phyloP scores from a whole-genome alignment of 2,888 invertebrate species.

The Scelioninae gen. 1 region DNA sequence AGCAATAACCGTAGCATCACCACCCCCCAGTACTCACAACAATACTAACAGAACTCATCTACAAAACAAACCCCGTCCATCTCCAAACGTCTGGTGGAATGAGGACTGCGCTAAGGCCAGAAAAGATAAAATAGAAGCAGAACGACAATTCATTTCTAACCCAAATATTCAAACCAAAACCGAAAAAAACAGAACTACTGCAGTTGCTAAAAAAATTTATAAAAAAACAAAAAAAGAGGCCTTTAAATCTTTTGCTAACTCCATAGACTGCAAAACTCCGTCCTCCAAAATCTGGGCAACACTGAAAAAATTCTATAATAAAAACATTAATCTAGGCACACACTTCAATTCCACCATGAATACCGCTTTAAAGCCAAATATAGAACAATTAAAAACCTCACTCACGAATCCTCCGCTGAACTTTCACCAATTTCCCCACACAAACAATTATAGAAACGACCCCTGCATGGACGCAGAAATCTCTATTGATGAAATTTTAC shows the following conservation, averaged over 20 bases:
- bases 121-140: conserved; percentile 21
- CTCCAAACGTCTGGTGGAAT: conserved; percentile 27
- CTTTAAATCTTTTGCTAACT: conserved; percentile 12
- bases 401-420: background rate
- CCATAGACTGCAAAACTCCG: background rate
- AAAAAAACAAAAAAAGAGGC: conserved; percentile 9
- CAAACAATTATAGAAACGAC: background rate
- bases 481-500: background rate
- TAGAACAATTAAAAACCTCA: background rate
- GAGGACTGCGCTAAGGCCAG: conserved; percentile 23
- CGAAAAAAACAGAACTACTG: conserved; percentile 32
- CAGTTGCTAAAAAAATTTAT: conserved; percentile 36
- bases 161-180: background rate
- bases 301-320: conserved; percentile 43
- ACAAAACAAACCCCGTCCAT: background rate
- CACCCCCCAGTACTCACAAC: too few species aligned
- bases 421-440: background rate
- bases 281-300: conserved; percentile 25
- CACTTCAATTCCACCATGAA: conserved; percentile 25
- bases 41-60: background rate
- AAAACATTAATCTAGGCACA: conserved; percentile 17
- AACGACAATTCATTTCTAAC: conserved; percentile 4
- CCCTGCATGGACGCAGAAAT: background rate
- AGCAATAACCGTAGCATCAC: background rate
- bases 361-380: background rate